Evolutionary conservation across 2,113 vertebrate genomes (phyloP).

Genomic region (Coptodon bakossiorum): DNA sequence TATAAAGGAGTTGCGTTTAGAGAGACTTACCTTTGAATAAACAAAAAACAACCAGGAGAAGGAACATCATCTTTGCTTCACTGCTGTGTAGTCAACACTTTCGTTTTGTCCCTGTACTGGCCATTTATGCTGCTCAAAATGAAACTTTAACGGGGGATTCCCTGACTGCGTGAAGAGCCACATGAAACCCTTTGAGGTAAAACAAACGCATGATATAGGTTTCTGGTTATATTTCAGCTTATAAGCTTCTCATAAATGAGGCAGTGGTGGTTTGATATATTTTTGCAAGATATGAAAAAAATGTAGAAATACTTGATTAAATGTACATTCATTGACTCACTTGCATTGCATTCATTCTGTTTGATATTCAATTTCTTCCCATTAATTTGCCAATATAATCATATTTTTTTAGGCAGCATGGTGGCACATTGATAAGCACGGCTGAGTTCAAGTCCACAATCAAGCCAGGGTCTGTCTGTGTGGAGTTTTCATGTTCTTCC

Average conservation of each 20-base stretch:
- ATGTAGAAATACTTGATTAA: neutral
- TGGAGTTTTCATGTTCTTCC: neutral
- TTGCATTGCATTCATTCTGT: neutral
- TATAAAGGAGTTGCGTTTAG: neutral
- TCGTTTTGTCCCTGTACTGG: neutral
- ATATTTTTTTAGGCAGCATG: neutral
- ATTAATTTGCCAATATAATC: neutral
- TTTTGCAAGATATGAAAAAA: neutral
- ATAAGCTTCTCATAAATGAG: neutral
- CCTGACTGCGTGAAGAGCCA: neutral
- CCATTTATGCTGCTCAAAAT: neutral
- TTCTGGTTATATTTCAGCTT: neutral
- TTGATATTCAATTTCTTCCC: neutral
- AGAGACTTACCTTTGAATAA: slow-evolving; percentile 8
- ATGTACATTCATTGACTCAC: neutral
- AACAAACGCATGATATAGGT: rapidly evolving
- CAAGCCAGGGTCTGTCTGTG: neutral
- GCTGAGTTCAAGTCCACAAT: neutral
- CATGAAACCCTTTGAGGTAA: rapidly evolving
- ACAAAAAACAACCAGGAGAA: neutral
- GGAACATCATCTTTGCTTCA: slow-evolving; percentile 11
- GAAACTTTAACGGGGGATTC: neutral
- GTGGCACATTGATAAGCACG: neutral
- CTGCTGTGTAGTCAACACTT: neutral
- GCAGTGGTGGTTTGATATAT: neutral